These are phyloP conservation scores for Lycodopsis pacificus DNA, from an alignment of 2,797 vertebrate genomes.

Conservation along the genomic window DNA sequence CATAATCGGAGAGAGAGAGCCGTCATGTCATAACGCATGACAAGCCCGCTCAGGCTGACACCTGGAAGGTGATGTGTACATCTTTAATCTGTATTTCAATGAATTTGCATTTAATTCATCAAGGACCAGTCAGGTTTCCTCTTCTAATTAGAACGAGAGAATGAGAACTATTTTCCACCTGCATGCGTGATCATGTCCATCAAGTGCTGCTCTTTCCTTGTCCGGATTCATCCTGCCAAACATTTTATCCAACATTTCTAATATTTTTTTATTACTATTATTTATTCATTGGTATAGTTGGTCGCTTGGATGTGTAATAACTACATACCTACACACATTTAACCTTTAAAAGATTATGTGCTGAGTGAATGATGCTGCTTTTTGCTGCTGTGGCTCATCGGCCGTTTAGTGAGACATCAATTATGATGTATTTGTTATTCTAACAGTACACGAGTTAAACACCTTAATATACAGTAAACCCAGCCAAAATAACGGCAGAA, in stretches of 20 bases:
- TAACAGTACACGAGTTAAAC: slow-evolving; percentile 3
- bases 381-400: slow-evolving; percentile 5
- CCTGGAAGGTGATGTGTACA: slow-evolving; percentile 33
- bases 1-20: slow-evolving; percentile 36
- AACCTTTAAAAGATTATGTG: not conserved
- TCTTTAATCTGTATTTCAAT: slow-evolving; percentile 51
- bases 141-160: slow-evolving; percentile 22
- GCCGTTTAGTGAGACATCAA: not conserved
- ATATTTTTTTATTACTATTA: not conserved
- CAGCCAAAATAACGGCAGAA: not conserved
- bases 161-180: slow-evolving; percentile 20
- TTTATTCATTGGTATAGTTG: not conserved
- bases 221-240: not conserved
- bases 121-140: slow-evolving; percentile 11
- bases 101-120: slow-evolving; percentile 39
- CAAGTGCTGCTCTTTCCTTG: not conserved
- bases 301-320: not conserved
- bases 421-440: slow-evolving; percentile 1
- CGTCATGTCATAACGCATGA: slow-evolving; percentile 46
- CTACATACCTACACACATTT: not conserved
- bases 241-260: not conserved
- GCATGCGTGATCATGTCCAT: slow-evolving; percentile 15
- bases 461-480: not conserved
- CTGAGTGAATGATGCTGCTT: not conserved
- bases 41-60: slow-evolving; percentile 31